Percentiles rank a stretch among this genome's conserved stretches.
Conservation (phyloP, 2,113 vertebrate species). For the Emydura subglobosa region DNA sequence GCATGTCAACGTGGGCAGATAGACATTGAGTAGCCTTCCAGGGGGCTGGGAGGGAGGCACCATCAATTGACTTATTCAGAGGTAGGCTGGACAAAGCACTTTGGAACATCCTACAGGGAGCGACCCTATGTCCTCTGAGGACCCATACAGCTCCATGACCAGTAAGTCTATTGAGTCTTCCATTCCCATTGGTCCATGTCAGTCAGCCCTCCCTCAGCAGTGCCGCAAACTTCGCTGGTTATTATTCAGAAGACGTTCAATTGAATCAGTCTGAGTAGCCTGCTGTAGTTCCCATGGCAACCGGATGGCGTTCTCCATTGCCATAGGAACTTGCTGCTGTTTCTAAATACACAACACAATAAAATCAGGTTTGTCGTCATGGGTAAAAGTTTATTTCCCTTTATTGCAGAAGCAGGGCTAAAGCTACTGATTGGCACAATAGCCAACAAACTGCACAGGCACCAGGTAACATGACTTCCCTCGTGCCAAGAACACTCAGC, state of each 20-base stretch:
- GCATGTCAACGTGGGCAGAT: not conserved
- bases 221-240: not conserved
- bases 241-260: not conserved
- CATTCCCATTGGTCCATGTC: not conserved
- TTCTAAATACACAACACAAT: constrained; percentile 61
- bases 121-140: not conserved
- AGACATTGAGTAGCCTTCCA: not conserved
- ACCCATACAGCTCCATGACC: rapidly evolving
- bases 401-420: not conserved
- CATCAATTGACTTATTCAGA: not conserved
- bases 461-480: not conserved
- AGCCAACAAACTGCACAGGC: not conserved
- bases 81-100: not conserved
- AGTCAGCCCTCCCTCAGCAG: not conserved
- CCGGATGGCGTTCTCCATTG: constrained; percentile 44
- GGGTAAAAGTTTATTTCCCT: not conserved
- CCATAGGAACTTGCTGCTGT: constrained; percentile 49
- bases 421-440: rapidly evolving
- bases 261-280: constrained; percentile 56
- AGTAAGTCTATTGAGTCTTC: not conserved
- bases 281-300: constrained; percentile 75
- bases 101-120: not conserved
- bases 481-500: not conserved
- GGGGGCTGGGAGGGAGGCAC: not conserved
- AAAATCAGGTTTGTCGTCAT: constrained; percentile 15